Evolutionary conservation across 2,888 invertebrate species (phyloP), one percentile per base, ranked within the genome.

Genomic region (Oligia strigilis): DNA sequence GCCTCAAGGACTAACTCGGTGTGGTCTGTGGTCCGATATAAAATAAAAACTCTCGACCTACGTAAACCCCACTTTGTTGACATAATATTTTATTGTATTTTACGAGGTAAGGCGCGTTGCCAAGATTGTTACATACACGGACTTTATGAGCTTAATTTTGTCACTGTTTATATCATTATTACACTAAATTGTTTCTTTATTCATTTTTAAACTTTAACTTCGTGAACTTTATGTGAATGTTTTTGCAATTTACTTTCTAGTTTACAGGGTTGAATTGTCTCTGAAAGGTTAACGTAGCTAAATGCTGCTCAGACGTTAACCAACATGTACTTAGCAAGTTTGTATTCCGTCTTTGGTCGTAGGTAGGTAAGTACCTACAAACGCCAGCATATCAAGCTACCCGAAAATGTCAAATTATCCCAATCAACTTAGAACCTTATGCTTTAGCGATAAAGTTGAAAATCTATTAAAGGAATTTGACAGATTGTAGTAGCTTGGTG

Each of bases 21-120:
- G 90, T 89, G 90, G 89, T 88, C 89, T 90, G 90, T 89, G 90
- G 89, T 88, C 89, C 80, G 81, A 83, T 84, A 82, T 84, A 75
- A 82, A 82, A 88, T 80, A 84, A 89, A 87, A 89, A 88, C 75
- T 64, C 72, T 80, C 87, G 71, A 58, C 89, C 90, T 86, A 90
- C 84, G 86, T 81, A 87, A 86, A 84, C 87, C 82, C 67, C 23
- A 46, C 76, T 58, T 80, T 76, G 83, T 90, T 87, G 84, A 85
- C 82, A 87, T 86, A 84, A 84, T 86, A 87, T 86, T 83, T 83
- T 73, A 88, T 82, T 72, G 66, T 86, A 84, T 79, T 89, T 90
- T 86, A 89, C 72, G 83, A 84, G 66, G 9, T 66, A 49, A 64
- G 55, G 74, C 72, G 72, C 79, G 66, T 66, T 75, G 70, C 72